Conservation (phyloP, 2,888 invertebrate genomes). For the Polydrusus tereticollis region DNA sequence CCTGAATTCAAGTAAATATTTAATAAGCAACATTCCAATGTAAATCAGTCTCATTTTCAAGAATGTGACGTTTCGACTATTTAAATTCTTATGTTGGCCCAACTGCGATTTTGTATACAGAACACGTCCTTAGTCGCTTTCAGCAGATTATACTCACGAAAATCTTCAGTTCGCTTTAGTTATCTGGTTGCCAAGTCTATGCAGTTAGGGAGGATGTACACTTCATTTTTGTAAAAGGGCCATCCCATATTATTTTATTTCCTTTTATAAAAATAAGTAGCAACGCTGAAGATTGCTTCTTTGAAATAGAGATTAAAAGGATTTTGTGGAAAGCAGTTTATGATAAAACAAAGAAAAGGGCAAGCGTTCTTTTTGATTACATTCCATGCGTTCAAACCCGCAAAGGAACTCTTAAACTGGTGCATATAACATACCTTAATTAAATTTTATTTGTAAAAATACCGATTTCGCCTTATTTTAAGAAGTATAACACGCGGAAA, state of each 20-base stretch:
- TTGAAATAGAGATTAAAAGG: not conserved
- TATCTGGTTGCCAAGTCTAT: conserved; percentile 63
- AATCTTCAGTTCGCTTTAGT: conserved; percentile 67
- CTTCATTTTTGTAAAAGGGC: conserved; percentile 35
- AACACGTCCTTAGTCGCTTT: conserved; percentile 65
- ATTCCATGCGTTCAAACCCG: too few relatives aligned
- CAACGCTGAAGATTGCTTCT: not conserved
- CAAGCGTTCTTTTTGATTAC: too few relatives aligned
- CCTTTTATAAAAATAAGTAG: conserved; percentile 2
- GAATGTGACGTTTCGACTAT: conserved; percentile 64
- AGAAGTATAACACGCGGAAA: too few relatives aligned
- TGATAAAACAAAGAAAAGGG: not conserved
- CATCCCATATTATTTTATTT: conserved; percentile 23
- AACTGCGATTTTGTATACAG: conserved; percentile 61
- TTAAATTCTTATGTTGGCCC: conserved; percentile 64
- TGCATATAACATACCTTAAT: too few relatives aligned
- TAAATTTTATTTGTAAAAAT: too few relatives aligned
- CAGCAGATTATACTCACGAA: conserved; percentile 65
- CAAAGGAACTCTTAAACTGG: too few relatives aligned
- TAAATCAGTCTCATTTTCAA: conserved; percentile 62
- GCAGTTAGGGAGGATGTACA: conserved; percentile 41
- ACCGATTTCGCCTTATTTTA: too few relatives aligned
- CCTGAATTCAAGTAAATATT: conserved; percentile 61
- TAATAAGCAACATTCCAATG: conserved; percentile 66
- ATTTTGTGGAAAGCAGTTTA: not conserved